phyloP scores from a whole-genome alignment of 53 echinoderm and acorn worm genomes.

The Henricia sp. region DNA sequence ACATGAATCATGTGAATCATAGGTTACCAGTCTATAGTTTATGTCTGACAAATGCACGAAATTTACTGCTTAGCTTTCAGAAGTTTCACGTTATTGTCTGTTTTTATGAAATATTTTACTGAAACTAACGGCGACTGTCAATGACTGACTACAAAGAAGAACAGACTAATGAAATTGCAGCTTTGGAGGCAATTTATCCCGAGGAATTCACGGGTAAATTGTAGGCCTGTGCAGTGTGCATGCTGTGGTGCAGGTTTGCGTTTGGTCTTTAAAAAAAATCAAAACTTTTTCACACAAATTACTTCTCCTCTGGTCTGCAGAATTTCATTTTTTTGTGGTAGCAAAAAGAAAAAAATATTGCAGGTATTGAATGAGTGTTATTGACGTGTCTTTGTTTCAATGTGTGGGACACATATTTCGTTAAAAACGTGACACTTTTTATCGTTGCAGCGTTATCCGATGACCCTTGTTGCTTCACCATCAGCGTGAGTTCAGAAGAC shows the following conservation, averaged over 20 bases:
- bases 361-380: too few relatives aligned
- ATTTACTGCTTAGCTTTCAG: too few relatives aligned
- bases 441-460: conserved; percentile 70
- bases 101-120: not conserved
- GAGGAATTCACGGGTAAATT: conserved; percentile 95
- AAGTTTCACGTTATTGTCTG: not conserved
- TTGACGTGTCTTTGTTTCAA: not conserved
- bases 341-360: too few relatives aligned
- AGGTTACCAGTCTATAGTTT: too few relatives aligned
- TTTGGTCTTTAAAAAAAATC: too few relatives aligned
- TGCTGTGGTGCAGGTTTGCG: too few relatives aligned
- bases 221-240: too few relatives aligned
- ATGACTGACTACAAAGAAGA: conserved; percentile 99
- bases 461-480: conserved; percentile 80
- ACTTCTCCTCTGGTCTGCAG: too few relatives aligned
- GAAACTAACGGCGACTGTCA: not conserved
- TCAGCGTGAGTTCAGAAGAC: conserved; percentile 85
- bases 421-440: not conserved
- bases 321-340: too few relatives aligned
- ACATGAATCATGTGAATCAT: too few relatives aligned
- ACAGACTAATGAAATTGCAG: conserved; percentile 93
- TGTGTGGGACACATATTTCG: not conserved
- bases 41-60: too few relatives aligned
- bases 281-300: too few relatives aligned
- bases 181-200: conserved; percentile 91